Evolutionary conservation across 2,888 invertebrate species (phyloP), one percentile per base, ranked within the genome.

Genomic region (Plagodis pulveraria): DNA sequence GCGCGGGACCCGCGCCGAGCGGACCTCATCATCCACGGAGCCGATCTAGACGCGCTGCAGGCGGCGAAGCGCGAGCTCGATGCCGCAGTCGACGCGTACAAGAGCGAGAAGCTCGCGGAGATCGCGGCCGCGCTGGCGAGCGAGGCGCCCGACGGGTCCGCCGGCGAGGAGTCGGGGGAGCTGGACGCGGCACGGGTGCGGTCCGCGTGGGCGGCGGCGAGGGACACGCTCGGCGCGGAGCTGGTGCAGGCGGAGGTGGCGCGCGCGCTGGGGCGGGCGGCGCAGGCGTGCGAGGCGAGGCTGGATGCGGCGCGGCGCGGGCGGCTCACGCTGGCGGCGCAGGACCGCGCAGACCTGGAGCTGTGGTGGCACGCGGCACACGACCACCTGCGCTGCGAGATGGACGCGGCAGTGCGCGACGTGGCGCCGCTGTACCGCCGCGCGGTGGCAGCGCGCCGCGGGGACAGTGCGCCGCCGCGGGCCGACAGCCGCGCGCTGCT

Each of bases 241-340:
- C 89, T 97, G 35, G 95, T 96, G 35, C 96, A 96, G 76, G 95
- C 96, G 0, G 96, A 96, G 86, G 96, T 96, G 62, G 94, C 95
- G 12, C 95, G 96, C 60, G 95, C 96, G 6, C 93, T 96, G 77
- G 91, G 94, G 73, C 93, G 95, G 43, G 96, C 95, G 57, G 96
- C 96, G 6, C 95, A 95, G 74, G 88, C 94, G 5, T 96, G 96
- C 78, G 96, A 96, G 73, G 89, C 87, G 40, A 93, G 94, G 43
- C 87, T 95, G n/a, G 93, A 93, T 45, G 84, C 82, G 6, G 93
- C 94, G 64, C 91, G 94, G 34, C 80, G 85, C 63, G 91, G 92
- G 50, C 94, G 94, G 55, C 94, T 95, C 73, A 94, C 94, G 63
- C 92, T 95, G 32, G 94, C 94, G n/a, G 94, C 95, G 7, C 94